These are phyloP conservation scores for Trematomus bernacchii DNA, from an alignment of 2,797 vertebrate genomes.

Conservation along the genomic window DNA sequence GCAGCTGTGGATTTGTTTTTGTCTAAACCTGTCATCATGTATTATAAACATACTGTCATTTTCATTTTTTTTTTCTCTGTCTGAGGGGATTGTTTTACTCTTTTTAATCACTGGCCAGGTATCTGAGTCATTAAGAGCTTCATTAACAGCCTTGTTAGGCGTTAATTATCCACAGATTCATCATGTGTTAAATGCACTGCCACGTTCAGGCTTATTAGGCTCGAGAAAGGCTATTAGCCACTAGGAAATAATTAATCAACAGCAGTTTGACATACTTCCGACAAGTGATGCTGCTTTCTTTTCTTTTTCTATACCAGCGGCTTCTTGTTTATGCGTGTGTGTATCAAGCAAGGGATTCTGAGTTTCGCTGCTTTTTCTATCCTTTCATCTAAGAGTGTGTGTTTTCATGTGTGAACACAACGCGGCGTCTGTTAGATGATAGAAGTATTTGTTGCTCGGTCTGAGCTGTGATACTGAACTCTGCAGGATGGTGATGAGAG, in stretches of 20 bases:
- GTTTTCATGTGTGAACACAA: background rate
- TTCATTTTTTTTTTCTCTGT: background rate
- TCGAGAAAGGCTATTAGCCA: conserved; percentile 67
- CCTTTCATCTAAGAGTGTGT: conserved; percentile 6
- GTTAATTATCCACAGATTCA: conserved; percentile 74
- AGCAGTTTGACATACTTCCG: conserved; percentile 71
- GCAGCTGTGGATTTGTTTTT: background rate
- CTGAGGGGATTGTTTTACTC: conserved; percentile 11
- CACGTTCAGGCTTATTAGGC: conserved; percentile 73
- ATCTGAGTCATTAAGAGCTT: conserved; percentile 57
- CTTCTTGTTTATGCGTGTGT: conserved; percentile 33
- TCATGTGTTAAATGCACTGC: conserved; percentile 69
- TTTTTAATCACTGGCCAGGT: conserved; percentile 62
- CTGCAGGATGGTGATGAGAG: conserved; percentile 61
- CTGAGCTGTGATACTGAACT: conserved; percentile 66
- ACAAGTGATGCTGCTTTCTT: conserved; percentile 40
- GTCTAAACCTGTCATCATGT: background rate
- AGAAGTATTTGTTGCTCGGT: conserved; percentile 1
- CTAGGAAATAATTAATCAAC: conserved; percentile 74
- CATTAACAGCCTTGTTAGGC: conserved; percentile 72
- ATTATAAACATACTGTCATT: background rate
- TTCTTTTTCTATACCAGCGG: conserved; percentile 34
- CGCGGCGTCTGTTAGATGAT: conserved; percentile 1
- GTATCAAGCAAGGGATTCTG: conserved; percentile 10
- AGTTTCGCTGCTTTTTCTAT: background rate